Base-by-base conservation (phyloP, 1,140 invertebrate genomes). In the Euschistus heros region DNA sequence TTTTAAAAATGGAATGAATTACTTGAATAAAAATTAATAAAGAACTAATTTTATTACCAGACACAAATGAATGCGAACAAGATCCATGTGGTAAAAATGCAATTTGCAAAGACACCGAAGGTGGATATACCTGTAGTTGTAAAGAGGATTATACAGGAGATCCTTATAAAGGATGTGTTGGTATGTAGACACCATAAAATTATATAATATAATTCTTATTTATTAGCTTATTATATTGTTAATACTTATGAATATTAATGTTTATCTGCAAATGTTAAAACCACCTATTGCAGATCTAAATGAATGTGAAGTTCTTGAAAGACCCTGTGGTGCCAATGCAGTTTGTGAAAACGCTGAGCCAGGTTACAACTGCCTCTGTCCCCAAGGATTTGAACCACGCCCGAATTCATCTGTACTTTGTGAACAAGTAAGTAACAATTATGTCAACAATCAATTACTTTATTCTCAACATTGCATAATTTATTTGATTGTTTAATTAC, bases 331-430 rank as follows among this genome's bases (percentile, higher is more conserved):
- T 10, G 77, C 80, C 5, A 84, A 94, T 72, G 93, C 94, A 0
- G 79, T 90, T 60, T 98, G 94, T 76, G 86, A 91, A 72, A 97
- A 98, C 73, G 77, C 84, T 0, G 78, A 80, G 6, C 93, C 93
- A 2, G 91, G 91, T 63, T 97, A 89, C 75, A 88, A 86, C 68
- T 95, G 92, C 72, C 72, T 88, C 27, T 95, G 92, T 72, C 89
- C 90, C 26, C 86, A 91, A 76, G 95, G 95, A 65, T 98, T 87
- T 74, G 82, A 81, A 72, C 88, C 85, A 0, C 87, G 88, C 74
- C 87, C 91, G 13, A 82, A 86, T 74, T 82, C 90, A 18, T 80
- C 87, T 77, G 84, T 93, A 66, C 88, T 87, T 72, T 92, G 91
- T 74, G 87, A 94, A 81, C 89, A 92, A 80, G 84, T 89, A 78